Evolutionary conservation across 2,888 invertebrate genomes (phyloP).

Genomic region (Diploptera punctata): DNA sequence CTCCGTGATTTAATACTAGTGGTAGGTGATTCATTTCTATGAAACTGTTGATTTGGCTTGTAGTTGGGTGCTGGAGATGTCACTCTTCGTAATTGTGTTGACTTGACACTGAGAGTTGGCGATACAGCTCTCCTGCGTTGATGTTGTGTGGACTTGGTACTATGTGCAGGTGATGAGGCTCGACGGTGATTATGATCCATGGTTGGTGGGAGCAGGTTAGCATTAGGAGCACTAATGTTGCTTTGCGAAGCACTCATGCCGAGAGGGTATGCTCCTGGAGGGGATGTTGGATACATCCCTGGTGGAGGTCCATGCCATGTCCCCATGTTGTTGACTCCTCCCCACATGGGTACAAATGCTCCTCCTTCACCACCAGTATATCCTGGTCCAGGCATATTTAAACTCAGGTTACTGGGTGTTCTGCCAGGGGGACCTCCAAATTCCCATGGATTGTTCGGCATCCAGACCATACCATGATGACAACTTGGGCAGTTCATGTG

Average conservation of each 20-base stretch:
- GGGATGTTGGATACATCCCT: constrained; percentile 47
- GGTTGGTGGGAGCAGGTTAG: background rate
- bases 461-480: constrained; percentile 48
- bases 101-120: constrained; percentile 36
- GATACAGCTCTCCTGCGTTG: constrained; percentile 30
- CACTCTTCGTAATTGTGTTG: constrained; percentile 46
- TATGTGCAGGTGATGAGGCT: constrained; percentile 40
- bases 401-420: constrained; percentile 63
- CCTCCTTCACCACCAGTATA: constrained; percentile 51
- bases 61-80: constrained; percentile 53
- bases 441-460: constrained; percentile 48
- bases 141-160: constrained; percentile 50
- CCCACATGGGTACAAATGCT: constrained; percentile 50
- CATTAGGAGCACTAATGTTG: constrained; percentile 20
- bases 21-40: constrained; percentile 71
- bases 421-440: constrained; percentile 33
- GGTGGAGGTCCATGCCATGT: constrained; percentile 50
- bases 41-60: constrained; percentile 53
- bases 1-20: constrained; percentile 73
- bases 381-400: constrained; percentile 55
- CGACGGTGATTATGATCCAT: constrained; percentile 40
- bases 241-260: constrained; percentile 43
- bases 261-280: constrained; percentile 51
- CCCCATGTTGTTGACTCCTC: constrained; percentile 49
- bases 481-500: constrained; percentile 68